phyloP scores from a whole-genome alignment of 2,113 vertebrate genomes.

The Nothobranchius kuhntae region DNA sequence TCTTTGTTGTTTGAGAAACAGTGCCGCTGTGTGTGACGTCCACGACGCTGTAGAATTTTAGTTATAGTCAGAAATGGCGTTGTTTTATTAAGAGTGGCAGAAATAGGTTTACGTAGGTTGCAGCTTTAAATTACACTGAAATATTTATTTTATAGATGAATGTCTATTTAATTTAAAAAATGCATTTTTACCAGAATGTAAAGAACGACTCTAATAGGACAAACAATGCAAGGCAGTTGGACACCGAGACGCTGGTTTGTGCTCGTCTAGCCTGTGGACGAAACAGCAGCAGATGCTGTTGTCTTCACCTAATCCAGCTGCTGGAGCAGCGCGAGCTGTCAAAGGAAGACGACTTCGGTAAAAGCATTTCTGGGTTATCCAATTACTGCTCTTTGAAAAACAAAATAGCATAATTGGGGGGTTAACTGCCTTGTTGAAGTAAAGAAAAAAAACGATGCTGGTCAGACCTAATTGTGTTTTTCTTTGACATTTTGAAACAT shows the following conservation, averaged over 20 bases:
- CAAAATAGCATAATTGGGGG: slow-evolving; percentile 37
- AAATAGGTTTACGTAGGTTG: no score
- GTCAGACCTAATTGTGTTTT: slow-evolving; percentile 12
- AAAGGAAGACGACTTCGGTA: neutral
- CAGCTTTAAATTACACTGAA: neutral
- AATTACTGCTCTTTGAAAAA: slow-evolving; percentile 28
- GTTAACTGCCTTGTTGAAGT: slow-evolving; percentile 19
- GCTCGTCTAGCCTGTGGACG: neutral
- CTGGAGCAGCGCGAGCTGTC: slow-evolving; percentile 15
- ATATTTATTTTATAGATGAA: neutral
- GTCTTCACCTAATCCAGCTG: slow-evolving; percentile 12
- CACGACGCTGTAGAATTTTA: no score
- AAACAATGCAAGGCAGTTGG: neutral
- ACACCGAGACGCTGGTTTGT: neutral
- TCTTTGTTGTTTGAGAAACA: no score
- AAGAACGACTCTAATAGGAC: neutral
- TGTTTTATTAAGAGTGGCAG: no score
- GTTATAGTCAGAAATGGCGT: no score
- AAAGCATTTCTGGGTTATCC: neutral
- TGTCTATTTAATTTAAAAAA: neutral
- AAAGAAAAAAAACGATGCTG: neutral
- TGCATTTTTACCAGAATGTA: neutral
- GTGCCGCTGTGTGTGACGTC: no score
- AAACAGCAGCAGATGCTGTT: neutral
- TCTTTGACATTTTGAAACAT: neutral